Base-by-base conservation (phyloP, 2,113 vertebrate species). In the Aegotheles bennettii region DNA sequence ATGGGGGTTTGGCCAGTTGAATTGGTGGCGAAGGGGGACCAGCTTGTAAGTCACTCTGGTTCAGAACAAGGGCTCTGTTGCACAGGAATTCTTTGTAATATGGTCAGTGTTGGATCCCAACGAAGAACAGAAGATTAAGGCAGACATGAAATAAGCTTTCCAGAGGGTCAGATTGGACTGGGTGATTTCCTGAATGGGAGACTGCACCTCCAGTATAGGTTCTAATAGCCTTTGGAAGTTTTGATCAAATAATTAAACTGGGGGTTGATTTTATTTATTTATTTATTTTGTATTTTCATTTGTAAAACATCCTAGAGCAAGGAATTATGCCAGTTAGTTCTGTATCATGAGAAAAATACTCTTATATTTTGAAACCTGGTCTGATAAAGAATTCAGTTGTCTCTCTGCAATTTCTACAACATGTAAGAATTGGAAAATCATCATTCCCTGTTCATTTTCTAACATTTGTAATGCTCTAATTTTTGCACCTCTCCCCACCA, bases 71-170 rank as follows among this genome's bases (percentile, higher is more conserved):
- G 36, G 38, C 83, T 75, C 29, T 1, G 0, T 1, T 10, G 78
- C 74, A 14, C 48, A 4, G 33, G 13, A 3, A 6, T 87, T 47
- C 36, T 54, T 42, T 43, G 13, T 7, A 11, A 12, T 47, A 11
- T 3, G 0, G 38, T 53, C 42, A 7, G 4, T 4, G 14, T 20
- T 42, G 64, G 16, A 38, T 78, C 35, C 43, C 0, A 2, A 24
- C 48, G n/a, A 76, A 65, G 53, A 67, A 33, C 0, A n/a, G n/a
- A 26, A 59, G 33, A 40, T 38, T 51, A 60, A 68, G 29, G 79
- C 47, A 63, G 74, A 71, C 3, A 7, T 38, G 70, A 53, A 83
- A 35, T 13, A 51, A 71, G 19, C 33, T 31, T 75, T 93, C 18
- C 24, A 54, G 61, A 31, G 48, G 40, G 16, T 60, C 43, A 38